Base-by-base conservation (phyloP, 1,140 invertebrate genomes). In the Nylanderia fulva region DNA sequence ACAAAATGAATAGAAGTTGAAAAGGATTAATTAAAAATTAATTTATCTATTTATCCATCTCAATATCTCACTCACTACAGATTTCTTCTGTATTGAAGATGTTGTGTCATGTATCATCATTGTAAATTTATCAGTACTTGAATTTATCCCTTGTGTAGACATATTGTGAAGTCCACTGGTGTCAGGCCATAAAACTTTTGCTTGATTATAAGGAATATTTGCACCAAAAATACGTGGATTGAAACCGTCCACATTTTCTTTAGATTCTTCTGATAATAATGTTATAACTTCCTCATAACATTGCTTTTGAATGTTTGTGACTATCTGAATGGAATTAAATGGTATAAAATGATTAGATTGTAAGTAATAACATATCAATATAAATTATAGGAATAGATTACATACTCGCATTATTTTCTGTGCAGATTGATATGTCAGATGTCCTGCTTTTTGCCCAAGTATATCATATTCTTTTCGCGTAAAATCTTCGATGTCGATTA, bases 401-500 rank as follows among this genome's bases (percentile, higher is more conserved):
- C 21, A 75, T 92, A 96, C 96, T 89, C 95, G 90, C 94, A 95
- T 95, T 69, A 96, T 95, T 89, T 95, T 94, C 88, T 95, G 94
- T 21, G 95, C 95, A 27, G 91, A 94, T 7, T 94, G 86, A 27
- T 92, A 91, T 7, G 94, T 93, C 36, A 96, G 93, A 84, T 93
- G 92, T 2, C 96, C 96, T 93, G 96, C 96, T 84, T 95, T 96
- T 90, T 95, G 95, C 69, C 95, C 95, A 58, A 96, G 94, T 88
- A 95, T 89, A 45, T 93, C 93, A 24, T 95, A 89, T 92, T 95
- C 95, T 76, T 95, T 95, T 6, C 95, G 93, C 76, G 95, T 95
- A 7, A 97, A 95, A 80, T 95, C 93, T 79, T 95, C 95, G 58
- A 96, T 95, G 85, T 96, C 93, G 11, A 96, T 93, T 80, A 97